A percentile compares a stretch with the other conserved stretches of the same genome.
Evolutionary conservation across 1,140 invertebrate genomes (phyloP).

Genomic region (Brachionus angularis): DNA sequence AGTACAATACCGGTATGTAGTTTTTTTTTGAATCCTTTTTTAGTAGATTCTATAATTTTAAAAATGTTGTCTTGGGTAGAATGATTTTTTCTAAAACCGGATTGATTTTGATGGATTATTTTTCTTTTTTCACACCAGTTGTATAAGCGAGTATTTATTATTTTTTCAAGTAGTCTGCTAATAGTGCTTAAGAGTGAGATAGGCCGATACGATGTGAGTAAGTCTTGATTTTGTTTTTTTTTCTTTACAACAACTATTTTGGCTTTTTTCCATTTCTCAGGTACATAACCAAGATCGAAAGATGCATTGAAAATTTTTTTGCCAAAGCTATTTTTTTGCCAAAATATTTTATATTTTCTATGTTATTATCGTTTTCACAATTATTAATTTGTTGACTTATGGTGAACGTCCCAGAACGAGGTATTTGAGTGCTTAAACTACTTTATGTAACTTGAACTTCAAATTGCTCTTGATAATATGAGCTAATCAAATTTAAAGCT

Average conservation of each 20-base stretch:
- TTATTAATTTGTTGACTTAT: too few species aligned
- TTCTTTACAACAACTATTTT: neutral
- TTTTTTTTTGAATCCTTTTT: slow-evolving; percentile 49
- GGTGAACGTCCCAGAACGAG: too few species aligned
- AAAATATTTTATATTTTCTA: too few species aligned
- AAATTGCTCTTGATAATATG: too few species aligned
- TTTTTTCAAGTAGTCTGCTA: neutral
- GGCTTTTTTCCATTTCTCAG: neutral
- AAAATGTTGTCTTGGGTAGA: slow-evolving; percentile 52
- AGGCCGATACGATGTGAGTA: neutral
- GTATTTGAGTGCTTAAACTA: too few species aligned
- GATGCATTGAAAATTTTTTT: slow-evolving; percentile 5
- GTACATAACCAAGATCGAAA: neutral
- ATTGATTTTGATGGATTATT: slow-evolving; percentile 38
- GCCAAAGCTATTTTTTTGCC: too few species aligned
- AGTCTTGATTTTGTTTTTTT: neutral
- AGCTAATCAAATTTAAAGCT: too few species aligned
- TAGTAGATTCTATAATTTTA: slow-evolving; percentile 51
- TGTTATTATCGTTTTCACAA: too few species aligned
- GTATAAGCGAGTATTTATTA: neutral
- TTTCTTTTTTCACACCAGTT: slow-evolving; percentile 35
- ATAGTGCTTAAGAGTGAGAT: neutral
- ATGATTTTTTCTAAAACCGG: slow-evolving; percentile 50
- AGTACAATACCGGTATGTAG: slow-evolving; percentile 48
- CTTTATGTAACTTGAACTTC: too few species aligned